These are phyloP conservation scores for Coregonus sp. DNA, from an alignment of 2,797 vertebrate genomes.

Conservation along the genomic window DNA sequence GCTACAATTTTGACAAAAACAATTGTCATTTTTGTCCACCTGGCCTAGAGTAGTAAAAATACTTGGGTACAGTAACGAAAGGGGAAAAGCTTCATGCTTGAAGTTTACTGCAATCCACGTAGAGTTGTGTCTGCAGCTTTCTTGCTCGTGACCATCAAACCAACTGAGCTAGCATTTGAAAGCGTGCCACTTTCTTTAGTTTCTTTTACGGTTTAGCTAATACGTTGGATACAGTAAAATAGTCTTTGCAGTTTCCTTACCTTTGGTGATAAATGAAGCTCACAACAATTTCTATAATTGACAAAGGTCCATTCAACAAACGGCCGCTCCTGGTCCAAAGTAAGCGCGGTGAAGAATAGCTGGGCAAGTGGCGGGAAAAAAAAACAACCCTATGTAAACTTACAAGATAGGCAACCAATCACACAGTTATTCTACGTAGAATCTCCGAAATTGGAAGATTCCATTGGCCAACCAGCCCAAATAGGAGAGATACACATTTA, in stretches of 20 bases:
- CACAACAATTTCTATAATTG: background rate
- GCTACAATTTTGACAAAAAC: background rate
- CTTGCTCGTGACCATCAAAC: background rate
- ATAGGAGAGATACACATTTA: slow-evolving; percentile 17
- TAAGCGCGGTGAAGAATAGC: slow-evolving; percentile 31
- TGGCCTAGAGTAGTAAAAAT: background rate
- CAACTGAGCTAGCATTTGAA: background rate
- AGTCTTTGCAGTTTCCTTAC: background rate
- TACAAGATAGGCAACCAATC: slow-evolving; percentile 66
- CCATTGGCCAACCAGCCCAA: slow-evolving; percentile 36
- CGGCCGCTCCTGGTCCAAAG: background rate
- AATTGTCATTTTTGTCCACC: background rate
- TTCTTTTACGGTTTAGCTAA: background rate
- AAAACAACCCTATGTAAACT: slow-evolving; percentile 61
- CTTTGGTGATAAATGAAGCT: background rate
- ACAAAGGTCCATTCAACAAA: background rate
- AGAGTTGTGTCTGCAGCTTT: background rate
- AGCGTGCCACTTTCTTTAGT: background rate
- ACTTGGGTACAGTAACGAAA: background rate
- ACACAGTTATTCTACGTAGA: slow-evolving; percentile 13
- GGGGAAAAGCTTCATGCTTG: no score
- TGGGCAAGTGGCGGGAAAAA: slow-evolving; percentile 62
- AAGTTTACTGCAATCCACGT: no score
- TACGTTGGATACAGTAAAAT: background rate
- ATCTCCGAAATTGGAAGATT: background rate